Base-by-base conservation (phyloP, 2,113 vertebrate genomes). In the Cinclus mexicanus region DNA sequence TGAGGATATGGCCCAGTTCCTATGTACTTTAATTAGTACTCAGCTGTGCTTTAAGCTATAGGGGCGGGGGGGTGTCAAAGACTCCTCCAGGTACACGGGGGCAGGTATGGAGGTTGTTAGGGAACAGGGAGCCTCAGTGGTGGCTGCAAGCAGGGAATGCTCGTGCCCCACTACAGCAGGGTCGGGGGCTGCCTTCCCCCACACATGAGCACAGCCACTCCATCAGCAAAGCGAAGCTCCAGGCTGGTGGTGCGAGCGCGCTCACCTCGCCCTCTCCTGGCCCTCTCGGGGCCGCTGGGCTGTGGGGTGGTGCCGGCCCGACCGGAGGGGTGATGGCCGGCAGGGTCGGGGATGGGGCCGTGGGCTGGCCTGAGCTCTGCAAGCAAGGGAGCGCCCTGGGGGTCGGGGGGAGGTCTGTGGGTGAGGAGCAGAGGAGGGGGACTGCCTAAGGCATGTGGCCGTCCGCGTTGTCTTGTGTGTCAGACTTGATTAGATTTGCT, bases 401-500 rank as follows among this genome's bases (percentile, higher is more conserved):
- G 69, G 37, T 23, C 9, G 3, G 23, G 69, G 74, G 75, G 33
- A 47, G 47, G 14, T 39, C 70, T 55, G 44, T 22, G 92, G 44
- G 44, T 19, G 67, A 86, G 67, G 41, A 80, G 63, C 19, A 28
- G 87, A 17, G 49, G 23, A 4, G 11, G 29, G 60, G 25, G n/a
- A n/a, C 22, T 87, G 94, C 83, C 87, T 41, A 44, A 60, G 93
- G 95, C 93, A 9, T 67, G 52, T 2, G 76, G 42, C 93, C 42
- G 57, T 14, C 70, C 6, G 33, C 2, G 14, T 42, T 69, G 87
- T 49, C 93, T 60, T 37, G 53, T 47, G 17, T 89, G 94, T 95
- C 93, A 93, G 89, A 13, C 59, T 68, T 91, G 91, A 97, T 95
- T 83, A 94, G 94, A 55, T 95, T 65, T 82, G 81, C 83, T 93